A percentile compares a stretch with the other conserved stretches of the same genome.
Evolutionary conservation across 2,113 vertebrate species (phyloP).

Genomic region (Ranitomeya imitator): DNA sequence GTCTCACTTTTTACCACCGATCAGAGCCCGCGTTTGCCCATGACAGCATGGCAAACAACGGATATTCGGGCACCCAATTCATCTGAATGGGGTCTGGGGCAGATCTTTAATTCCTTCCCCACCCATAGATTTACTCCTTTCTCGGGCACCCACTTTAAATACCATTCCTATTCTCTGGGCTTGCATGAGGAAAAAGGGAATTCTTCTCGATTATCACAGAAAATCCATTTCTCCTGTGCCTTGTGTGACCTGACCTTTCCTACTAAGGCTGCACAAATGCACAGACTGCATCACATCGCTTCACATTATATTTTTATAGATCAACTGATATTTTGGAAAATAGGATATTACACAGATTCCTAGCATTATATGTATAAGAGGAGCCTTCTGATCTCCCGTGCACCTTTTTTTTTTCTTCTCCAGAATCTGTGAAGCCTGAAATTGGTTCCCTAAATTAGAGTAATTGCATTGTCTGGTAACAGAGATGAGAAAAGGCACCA

Average conservation of each 20-base stretch:
- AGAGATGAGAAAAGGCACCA: neutral
- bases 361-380: neutral
- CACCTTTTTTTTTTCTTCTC: constrained; percentile 13
- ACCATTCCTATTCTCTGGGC: neutral
- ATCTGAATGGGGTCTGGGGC: neutral
- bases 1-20: too few species aligned
- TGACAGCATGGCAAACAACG: too few species aligned
- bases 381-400: neutral
- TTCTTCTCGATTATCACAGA: neutral
- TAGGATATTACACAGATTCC: constrained; percentile 10
- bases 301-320: constrained; percentile 20
- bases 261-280: constrained; percentile 1
- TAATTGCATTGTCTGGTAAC: constrained; percentile 50
- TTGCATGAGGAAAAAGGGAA: neutral
- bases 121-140: too few species aligned
- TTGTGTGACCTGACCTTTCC: constrained; percentile 2
- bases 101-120: neutral
- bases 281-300: neutral
- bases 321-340: neutral
- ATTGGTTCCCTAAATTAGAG: constrained; percentile 53
- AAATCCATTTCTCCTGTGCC: constrained; percentile 1
- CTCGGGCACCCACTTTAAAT: neutral
- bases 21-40: too few species aligned
- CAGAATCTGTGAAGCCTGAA: constrained; percentile 51
- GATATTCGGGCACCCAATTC: too few species aligned